Conservation (phyloP, 2,888 invertebrate genomes). For the Bombylius discolor region DNA sequence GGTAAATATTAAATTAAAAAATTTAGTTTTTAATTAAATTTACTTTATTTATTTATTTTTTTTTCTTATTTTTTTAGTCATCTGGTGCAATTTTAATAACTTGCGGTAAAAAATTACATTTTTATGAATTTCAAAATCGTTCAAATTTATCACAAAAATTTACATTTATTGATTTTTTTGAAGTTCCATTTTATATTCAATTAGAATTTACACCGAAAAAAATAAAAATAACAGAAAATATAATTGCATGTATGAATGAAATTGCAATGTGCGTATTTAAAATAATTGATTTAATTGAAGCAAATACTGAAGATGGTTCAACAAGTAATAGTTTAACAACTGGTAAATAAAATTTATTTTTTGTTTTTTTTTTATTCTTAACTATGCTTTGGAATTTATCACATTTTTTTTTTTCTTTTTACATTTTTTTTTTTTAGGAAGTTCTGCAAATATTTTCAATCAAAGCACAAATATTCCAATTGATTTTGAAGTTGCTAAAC, state of each 20-base stretch:
- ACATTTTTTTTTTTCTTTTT: background rate
- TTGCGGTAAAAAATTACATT: slow-evolving; percentile 25
- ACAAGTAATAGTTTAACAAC: slow-evolving; percentile 9
- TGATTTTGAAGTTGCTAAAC: slow-evolving; percentile 12
- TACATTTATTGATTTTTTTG: slow-evolving; percentile 56
- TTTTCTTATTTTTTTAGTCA: slow-evolving; percentile 3
- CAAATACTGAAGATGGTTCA: slow-evolving; percentile 9
- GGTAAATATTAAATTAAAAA: slow-evolving; percentile 26
- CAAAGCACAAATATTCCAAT: slow-evolving; percentile 1
- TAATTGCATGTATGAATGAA: slow-evolving; percentile 48
- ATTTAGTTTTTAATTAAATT: background rate
- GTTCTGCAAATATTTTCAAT: slow-evolving; percentile 1
- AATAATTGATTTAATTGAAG: slow-evolving; percentile 31
- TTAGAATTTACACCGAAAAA: slow-evolving; percentile 47
- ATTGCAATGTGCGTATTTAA: slow-evolving; percentile 51
- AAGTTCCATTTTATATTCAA: slow-evolving; percentile 49
- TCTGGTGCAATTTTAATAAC: slow-evolving; percentile 8
- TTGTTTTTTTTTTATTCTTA: background rate
- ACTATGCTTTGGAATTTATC: no score
- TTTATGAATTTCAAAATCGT: slow-evolving; percentile 49
- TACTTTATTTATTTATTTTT: background rate
- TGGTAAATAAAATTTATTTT: background rate
- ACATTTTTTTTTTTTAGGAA: background rate
- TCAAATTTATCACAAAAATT: slow-evolving; percentile 54
- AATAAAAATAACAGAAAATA: slow-evolving; percentile 53